Evolutionary conservation across 30 jellyfish, hydroid and myxozoan species (phyloP), one percentile per base, ranked within the genome.

Genomic region (Aurelia sp.): DNA sequence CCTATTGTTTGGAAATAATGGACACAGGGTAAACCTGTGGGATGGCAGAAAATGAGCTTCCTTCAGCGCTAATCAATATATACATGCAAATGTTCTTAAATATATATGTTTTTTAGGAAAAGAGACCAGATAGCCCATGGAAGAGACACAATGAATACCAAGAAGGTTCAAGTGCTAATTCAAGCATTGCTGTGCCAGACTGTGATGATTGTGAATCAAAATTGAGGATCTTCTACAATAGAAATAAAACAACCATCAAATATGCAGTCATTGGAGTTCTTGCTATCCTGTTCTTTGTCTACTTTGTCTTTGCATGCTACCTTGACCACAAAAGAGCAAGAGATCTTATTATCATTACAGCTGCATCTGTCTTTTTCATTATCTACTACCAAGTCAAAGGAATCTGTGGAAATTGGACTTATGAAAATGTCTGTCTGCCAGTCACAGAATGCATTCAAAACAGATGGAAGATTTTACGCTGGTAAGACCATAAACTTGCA

Each of bases 311-410:
- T 21, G 97, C 92, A 18, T 88, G 97, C 55, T 71, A 65, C 68
- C 89, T 79, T 23, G 89, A 88, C 63, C 78, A 79, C 78, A 66
- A 79, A 18, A 76, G 89, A 41, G 97, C 97, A 16, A 80, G 82
- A 17, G 90, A 79, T 50, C 87, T 88, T 67, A 47, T 88, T 81
- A 80, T 88, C 30, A 75, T 88, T n/a, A 80, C 90, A 18, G 47
- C 62, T 78, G 76, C 73, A 13, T 55, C 97, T 3, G 76, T 73
- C 40, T 79, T 88, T 78, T 88, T 79, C 61, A 16, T 74, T 13
- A 47, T 72, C 30, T 88, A 88, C 74, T 72, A 91, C 67, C 61
- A 71, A 41, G 4, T 88, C 41, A 79, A 79, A 40, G 71, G 82
- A 17, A 11, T 63, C n/a, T 71, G 74, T 63, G 97, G 97, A 12